Evolutionary conservation across 2,113 vertebrate species (phyloP), one percentile per base, ranked within the genome.

Genomic region (Festucalex cinctus): DNA sequence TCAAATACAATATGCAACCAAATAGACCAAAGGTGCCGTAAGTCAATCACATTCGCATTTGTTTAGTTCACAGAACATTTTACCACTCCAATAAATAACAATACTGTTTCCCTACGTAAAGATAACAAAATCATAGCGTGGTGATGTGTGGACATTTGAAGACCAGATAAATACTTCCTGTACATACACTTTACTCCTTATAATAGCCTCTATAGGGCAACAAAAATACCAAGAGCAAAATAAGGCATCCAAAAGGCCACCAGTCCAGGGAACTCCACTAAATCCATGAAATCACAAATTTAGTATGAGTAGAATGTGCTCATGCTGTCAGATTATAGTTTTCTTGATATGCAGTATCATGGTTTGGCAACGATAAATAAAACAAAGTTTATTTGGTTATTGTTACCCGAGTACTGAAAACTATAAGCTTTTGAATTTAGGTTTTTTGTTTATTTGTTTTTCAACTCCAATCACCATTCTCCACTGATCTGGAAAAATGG

Each of bases 221-320:
- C 69, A 77, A 70, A 85, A 88, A 81, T 68, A 87, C 83, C 59
- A 71, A 86, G 77, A 86, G 83, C 84, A 87, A 88, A 91, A 90
- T 93, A 93, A 93, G 88, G 88, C 88, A 89, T 91, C 86, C 90
- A 90, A 92, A 88, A 86, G 85, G 87, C 88, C 86, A 90, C 90
- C 88, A 81, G 87, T 80, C 82, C 80, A 75, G 57, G 71, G 59
- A 63, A 44, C 68, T 70, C 83, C 80, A 83, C 86, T 76, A 79
- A 76, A 88, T 28, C 9, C 24, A 82, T 88, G 81, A 87, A 81
- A 78, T 80, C 70, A 78, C 78, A 85, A 84, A 76, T 84, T 83
- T 83, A 88, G 85, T 48, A 79, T 76, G 86, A 85, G 85, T 86
- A 88, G 88, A 87, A 88, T 83, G 85, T 57, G 66, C 68, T 54